Evolutionary conservation across 2,797 vertebrate species (phyloP), one percentile per base, ranked within the genome.

Genomic region (Sebastolobus alascanus): DNA sequence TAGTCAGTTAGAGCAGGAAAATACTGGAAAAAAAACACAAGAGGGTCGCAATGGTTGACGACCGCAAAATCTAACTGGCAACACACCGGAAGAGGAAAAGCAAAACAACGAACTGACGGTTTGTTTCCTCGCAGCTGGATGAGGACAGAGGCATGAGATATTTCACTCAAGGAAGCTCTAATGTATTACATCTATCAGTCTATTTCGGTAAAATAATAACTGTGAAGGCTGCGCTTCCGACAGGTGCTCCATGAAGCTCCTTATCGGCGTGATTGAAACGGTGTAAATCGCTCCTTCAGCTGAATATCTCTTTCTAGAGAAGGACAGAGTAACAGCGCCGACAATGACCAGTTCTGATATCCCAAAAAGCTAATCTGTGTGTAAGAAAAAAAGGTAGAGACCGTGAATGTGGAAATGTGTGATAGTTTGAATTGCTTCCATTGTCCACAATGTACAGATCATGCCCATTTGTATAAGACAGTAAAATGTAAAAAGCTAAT

Each of bases 121-220:
- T 80, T 79, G 70, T 72, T 83, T 77, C 43, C 63, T 79, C 14
- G 20, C 68, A 84, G 59, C 61, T 69, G 40, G 73, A 66, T 64
- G 77, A 83, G 43, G 68, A 80, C 63, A 70, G 84, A 82, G 71
- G 52, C 63, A 37, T 52, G 59, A 74, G 20, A 82, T 56, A 79
- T 79, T 75, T 25, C 25, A 55, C 69, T 74, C 67, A 60, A 68
- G 59, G 76, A 77, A 52, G 68, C 60, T 73, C 78, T 71, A 82
- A 89, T 80, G 71, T 72, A 78, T 82, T 70, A 46, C 77, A 82
- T 84, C 63, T 67, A 75, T 22, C 29, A 38, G 69, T 56, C 43
- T 60, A 20, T 73, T 83, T 84, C 8, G 59, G 76, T 70, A 29
- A 81, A 83, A 73, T 77, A 80, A 79, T 31, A 80, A 73, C 68